These are phyloP conservation scores for Mormoops blainvillei DNA, from an alignment of 2,113 vertebrate species.

Conservation along the genomic window DNA sequence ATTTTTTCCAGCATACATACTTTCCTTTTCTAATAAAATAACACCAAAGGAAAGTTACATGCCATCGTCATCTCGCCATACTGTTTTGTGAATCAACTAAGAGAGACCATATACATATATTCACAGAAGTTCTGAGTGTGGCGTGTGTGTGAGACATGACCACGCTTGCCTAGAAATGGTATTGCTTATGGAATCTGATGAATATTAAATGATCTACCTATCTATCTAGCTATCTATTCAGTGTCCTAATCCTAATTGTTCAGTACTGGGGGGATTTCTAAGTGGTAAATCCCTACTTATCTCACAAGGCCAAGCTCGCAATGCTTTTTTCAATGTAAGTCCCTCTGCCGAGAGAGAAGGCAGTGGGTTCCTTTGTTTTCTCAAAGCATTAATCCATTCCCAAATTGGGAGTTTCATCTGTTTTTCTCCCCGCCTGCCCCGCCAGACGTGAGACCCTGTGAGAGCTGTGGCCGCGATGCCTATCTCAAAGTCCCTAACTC, in stretches of 20 bases:
- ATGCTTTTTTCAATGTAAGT: not conserved
- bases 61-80: not conserved
- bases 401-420: not conserved
- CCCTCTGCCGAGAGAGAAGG: not conserved
- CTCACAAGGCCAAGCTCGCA: not conserved
- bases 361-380: not conserved
- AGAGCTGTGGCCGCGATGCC: not conserved
- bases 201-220: not conserved
- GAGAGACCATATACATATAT: not conserved
- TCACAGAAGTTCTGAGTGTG: not conserved
- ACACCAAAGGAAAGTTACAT: not conserved
- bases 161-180: not conserved
- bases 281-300: not conserved
- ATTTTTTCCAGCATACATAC: rapidly evolving
- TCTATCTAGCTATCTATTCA: not conserved
- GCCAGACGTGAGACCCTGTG: not conserved
- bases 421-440: not conserved
- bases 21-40: not conserved
- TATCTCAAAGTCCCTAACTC: not conserved
- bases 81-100: not conserved
- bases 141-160: rapidly evolving
- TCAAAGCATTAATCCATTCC: not conserved
- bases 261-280: rapidly evolving
- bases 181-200: not conserved
- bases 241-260: not conserved